Evolutionary conservation across 2,888 invertebrate species (phyloP), one percentile per base, ranked within the genome.

Genomic region (Drosophila histrio): DNA sequence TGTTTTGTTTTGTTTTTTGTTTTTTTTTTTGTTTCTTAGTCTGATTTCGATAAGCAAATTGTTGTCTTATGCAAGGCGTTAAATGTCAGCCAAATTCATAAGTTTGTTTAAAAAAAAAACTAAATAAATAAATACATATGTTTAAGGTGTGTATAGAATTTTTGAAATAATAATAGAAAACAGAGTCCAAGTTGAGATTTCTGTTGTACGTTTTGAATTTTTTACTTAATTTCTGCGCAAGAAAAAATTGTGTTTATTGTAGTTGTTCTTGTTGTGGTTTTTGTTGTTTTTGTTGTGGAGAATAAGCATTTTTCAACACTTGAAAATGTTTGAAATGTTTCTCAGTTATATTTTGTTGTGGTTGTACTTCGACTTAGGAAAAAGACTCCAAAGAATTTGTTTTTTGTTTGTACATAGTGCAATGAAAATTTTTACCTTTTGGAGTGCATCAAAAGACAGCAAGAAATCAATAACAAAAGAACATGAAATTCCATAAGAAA

Each of bases 381-480:
- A 30, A 69, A 65, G 64, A 74, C 73, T 64, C 74, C 61, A 64
- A 62, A 71, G 68, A 63, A 19, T 38, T 38, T n/a, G n/a, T n/a
- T 36, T 30, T 43, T 38, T 41, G 36, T 52, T 76, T 71, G 61
- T 87, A 77, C 68, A 86, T 64, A 58, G 86, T 87, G 88, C 84
- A 74, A 81, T 78, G 77, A 79, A 79, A 66, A 82, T 67, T 69
- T 78, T 57, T 54, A 49, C 67, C 57, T 62, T 66, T 80, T 79
- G 64, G 61, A 77, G 88, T 82, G 82, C 82, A 81, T 82, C 64
- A 72, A 63, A 81, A 78, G 65, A 78, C 85, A 63, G 82, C 85
- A 76, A 78, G 67, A 81, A 83, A 84, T 44, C 22, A 65, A 76
- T 21, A 47, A 39, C 38, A 24, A 52, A 32, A 65, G 47, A 47